Evolutionary conservation across 2,113 vertebrate species (phyloP).

Genomic region (Maylandia zebra): DNA sequence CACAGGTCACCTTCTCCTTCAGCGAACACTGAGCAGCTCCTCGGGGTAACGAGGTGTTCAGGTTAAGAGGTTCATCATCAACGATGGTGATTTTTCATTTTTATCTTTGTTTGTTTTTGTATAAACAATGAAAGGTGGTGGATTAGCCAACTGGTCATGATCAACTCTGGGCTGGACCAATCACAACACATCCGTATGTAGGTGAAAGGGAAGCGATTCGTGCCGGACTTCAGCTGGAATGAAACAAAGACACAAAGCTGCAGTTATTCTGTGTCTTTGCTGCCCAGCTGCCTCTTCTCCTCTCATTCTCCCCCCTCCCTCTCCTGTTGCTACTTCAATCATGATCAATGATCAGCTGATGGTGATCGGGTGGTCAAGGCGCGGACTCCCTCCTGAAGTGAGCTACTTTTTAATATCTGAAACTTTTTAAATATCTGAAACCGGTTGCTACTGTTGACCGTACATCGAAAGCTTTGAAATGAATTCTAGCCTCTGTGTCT

Average conservation of each 20-base stretch:
- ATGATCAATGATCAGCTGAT: neutral
- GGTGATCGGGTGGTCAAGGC: neutral
- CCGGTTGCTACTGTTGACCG: fast-evolving
- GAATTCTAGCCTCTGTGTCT: neutral
- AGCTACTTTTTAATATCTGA: neutral
- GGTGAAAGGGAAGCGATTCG: neutral
- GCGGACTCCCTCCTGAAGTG: fast-evolving
- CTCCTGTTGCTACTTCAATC: neutral
- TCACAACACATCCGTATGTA: neutral
- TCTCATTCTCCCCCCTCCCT: neutral
- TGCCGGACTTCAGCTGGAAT: neutral
- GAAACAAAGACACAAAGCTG: neutral
- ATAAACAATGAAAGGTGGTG: neutral
- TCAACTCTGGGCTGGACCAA: neutral
- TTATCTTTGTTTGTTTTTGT: neutral
- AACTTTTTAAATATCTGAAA: neutral
- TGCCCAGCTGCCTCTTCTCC: neutral
- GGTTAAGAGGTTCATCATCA: neutral
- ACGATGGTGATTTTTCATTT: neutral
- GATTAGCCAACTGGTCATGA: neutral
- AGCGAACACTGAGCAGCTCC: neutral
- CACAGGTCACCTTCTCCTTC: neutral
- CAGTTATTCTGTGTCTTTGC: neutral
- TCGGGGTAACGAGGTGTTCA: neutral
- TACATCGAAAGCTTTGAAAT: neutral